These are phyloP conservation scores for Rhincodon typus DNA, from an alignment of 2,797 vertebrate species.

Conservation along the genomic window DNA sequence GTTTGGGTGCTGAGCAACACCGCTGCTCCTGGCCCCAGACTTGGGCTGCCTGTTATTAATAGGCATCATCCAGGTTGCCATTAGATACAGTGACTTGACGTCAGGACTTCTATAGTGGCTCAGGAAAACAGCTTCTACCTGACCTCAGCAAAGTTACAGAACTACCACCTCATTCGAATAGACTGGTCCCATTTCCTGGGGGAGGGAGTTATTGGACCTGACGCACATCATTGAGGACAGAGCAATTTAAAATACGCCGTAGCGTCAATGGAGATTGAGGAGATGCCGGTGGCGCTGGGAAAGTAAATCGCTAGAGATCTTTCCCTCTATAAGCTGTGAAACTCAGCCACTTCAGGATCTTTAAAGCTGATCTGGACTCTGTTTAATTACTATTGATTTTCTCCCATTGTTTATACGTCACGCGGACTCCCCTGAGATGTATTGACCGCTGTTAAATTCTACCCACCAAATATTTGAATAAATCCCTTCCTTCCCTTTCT, in stretches of 20 bases:
- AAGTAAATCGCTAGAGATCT: not conserved
- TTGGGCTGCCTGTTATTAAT: constrained; percentile 30
- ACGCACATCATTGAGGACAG: not conserved
- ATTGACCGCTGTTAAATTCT: not conserved
- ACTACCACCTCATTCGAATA: not conserved
- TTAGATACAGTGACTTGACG: constrained; percentile 33
- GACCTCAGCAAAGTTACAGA: not conserved
- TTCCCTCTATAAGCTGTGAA: not conserved
- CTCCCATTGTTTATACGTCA: not conserved
- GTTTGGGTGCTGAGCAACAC: not conserved
- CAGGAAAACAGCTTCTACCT: not conserved
- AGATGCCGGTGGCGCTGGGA: not conserved
- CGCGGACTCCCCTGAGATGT: not conserved
- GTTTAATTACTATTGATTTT: constrained; percentile 18
- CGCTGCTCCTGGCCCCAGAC: not conserved
- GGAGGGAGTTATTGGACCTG: not conserved
- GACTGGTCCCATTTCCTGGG: not conserved
- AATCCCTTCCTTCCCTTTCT: not conserved
- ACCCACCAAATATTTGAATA: not conserved
- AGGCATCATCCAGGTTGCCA: constrained; percentile 22
- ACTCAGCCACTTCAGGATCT: not conserved
- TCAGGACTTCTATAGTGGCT: not conserved
- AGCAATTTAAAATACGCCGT: not conserved
- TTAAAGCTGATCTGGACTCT: not conserved
- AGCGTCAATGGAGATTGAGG: not conserved